Percentiles rank a stretch among this genome's conserved stretches.
phyloP scores from a whole-genome alignment of 2,113 vertebrate species.

The Junco hyemalis region DNA sequence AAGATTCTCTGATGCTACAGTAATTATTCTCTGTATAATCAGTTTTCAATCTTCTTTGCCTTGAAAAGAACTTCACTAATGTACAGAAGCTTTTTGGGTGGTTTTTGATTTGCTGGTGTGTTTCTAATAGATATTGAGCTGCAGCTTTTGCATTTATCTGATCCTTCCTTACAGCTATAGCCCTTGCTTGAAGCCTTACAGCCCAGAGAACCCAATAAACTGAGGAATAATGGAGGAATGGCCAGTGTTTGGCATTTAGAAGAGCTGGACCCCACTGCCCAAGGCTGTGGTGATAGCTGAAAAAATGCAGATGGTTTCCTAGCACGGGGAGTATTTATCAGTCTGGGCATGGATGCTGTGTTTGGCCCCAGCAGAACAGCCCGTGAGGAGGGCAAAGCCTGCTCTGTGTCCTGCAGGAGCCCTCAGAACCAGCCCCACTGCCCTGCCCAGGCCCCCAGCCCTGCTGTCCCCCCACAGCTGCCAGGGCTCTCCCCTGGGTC shows the following conservation, averaged over 20 bases:
- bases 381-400: not conserved
- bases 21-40: not conserved
- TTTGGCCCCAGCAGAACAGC: not conserved
- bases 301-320: not conserved
- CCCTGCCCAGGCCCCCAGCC: fast-evolving
- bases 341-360: not conserved
- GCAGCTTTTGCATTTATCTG: not conserved
- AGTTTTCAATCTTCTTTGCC: not conserved
- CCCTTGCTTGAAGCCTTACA: not conserved
- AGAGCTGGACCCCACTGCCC: not conserved
- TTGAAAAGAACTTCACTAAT: not conserved
- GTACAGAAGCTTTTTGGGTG: not conserved
- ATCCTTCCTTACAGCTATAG: not conserved
- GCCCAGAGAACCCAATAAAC: not conserved
- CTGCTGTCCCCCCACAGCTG: not conserved
- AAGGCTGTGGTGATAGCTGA: not conserved
- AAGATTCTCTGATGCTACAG: no score
- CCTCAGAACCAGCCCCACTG: not conserved
- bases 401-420: not conserved
- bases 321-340: not conserved
- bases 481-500: not conserved
- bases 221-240: not conserved
- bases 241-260: not conserved
- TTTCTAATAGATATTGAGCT: not conserved
- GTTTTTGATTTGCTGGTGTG: not conserved